phyloP scores from a whole-genome alignment of 2,888 invertebrate species.

The Macaria notata region DNA sequence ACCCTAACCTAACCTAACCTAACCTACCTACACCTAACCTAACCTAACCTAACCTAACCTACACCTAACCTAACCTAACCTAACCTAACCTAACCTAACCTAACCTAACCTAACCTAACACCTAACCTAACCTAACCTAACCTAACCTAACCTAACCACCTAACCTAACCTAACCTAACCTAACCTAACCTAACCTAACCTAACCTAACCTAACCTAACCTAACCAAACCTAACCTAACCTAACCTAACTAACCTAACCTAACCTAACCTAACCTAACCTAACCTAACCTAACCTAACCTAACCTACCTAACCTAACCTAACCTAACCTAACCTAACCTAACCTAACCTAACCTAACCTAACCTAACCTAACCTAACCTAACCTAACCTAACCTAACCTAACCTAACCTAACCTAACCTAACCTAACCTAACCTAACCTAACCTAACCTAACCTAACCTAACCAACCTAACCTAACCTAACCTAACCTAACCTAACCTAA shows the following conservation, averaged over 20 bases:
- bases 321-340: conserved; percentile 23
- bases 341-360: conserved; percentile 26
- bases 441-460: conserved; percentile 30
- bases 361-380: conserved; percentile 22
- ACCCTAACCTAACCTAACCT: too few relatives aligned
- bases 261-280: conserved; percentile 32
- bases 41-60: too few relatives aligned
- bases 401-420: conserved; percentile 30
- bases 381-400: conserved; percentile 28
- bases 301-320: conserved; percentile 14
- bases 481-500: conserved; percentile 27
- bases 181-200: conserved; percentile 25
- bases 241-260: conserved; percentile 31
- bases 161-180: conserved; percentile 23
- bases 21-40: too few relatives aligned
- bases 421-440: conserved; percentile 28
- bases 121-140: too few relatives aligned
- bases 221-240: conserved; percentile 26
- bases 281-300: too few relatives aligned
- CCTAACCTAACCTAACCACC: too few relatives aligned
- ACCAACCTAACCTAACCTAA: conserved; percentile 30
- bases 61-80: conserved; percentile 23
- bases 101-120: too few relatives aligned
- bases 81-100: conserved; percentile 30
- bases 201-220: conserved; percentile 28